Evolutionary conservation across 2,113 vertebrate species (phyloP).

Genomic region (Beaufortia kweichowensis): DNA sequence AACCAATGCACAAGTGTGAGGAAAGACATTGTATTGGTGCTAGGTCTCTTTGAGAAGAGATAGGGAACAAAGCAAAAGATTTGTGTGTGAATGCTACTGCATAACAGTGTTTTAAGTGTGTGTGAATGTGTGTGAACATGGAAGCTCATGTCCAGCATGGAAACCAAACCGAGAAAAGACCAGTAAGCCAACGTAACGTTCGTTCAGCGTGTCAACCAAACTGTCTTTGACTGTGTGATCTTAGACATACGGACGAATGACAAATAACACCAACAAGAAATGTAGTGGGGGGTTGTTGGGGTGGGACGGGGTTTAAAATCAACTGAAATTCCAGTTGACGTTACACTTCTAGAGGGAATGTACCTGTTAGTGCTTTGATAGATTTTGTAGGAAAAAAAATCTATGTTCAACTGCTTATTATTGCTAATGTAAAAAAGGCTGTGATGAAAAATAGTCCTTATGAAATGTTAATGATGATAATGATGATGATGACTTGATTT

Average conservation of each 20-base stretch:
- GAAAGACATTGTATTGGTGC: conserved; percentile 50
- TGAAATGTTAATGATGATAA: conserved; percentile 65
- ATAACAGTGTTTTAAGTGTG: no score
- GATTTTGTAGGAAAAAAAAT: conserved; percentile 70
- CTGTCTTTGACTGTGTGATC: conserved; percentile 29
- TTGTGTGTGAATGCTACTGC: conserved; percentile 32
- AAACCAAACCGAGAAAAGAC: conserved; percentile 58
- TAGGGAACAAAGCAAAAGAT: conserved; percentile 3
- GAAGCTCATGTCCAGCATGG: conserved; percentile 56
- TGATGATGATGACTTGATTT: conserved; percentile 78
- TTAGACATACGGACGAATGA: conserved; percentile 30
- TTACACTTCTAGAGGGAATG: conserved; percentile 71
- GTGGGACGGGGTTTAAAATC: conserved; percentile 42
- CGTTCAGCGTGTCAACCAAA: conserved; percentile 39
- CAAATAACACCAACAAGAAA: conserved; percentile 48
- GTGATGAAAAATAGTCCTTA: conserved; percentile 64
- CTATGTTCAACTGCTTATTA: conserved; percentile 69
- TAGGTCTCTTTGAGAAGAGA: conserved; percentile 45
- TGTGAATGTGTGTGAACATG: conserved; percentile 42
- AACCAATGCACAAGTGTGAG: conserved; percentile 68
- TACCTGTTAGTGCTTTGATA: conserved; percentile 74
- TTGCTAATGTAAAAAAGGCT: conserved; percentile 70
- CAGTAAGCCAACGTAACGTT: conserved; percentile 41
- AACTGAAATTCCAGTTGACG: conserved; percentile 56
- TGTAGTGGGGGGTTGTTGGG: conserved; percentile 27